phyloP scores from a whole-genome alignment of 53 echinoderm and acorn worm genomes.

The Antedon mediterranea region DNA sequence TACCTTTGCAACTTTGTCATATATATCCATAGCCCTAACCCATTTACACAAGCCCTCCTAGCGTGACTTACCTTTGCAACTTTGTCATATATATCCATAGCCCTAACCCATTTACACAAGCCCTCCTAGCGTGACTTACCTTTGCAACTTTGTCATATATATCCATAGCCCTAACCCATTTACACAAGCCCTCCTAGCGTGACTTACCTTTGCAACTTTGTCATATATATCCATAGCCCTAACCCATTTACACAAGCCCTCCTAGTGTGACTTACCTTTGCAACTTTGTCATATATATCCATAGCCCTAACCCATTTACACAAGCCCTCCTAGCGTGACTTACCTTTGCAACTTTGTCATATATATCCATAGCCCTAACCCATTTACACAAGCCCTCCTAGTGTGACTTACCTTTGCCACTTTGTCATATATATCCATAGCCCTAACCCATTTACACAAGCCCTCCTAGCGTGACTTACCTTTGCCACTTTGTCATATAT shows the following conservation, averaged over 20 bases:
- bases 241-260: conserved; percentile 85
- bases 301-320: conserved; percentile 95
- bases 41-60: conserved; percentile 48
- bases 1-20: conserved; percentile 96
- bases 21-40: conserved; percentile 92
- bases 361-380: conserved; percentile 92
- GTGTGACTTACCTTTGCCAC: conserved; percentile 94
- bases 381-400: conserved; percentile 48
- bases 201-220: conserved; percentile 88
- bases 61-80: conserved; percentile 94
- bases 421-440: conserved; percentile 90
- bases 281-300: conserved; percentile 88
- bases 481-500: conserved; percentile 90
- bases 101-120: conserved; percentile 93
- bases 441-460: conserved; percentile 93
- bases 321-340: too few species aligned
- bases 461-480: conserved; percentile 46
- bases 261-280: conserved; percentile 76
- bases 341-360: conserved; percentile 96
- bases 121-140: conserved; percentile 46
- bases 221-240: conserved; percentile 92
- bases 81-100: conserved; percentile 90
- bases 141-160: conserved; percentile 90
- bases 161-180: conserved; percentile 94
- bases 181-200: too few species aligned